A percentile compares a stretch with the other conserved stretches of the same genome.
Evolutionary conservation across 2,888 invertebrate genomes (phyloP).

Genomic region (Coelinius sp.): DNA sequence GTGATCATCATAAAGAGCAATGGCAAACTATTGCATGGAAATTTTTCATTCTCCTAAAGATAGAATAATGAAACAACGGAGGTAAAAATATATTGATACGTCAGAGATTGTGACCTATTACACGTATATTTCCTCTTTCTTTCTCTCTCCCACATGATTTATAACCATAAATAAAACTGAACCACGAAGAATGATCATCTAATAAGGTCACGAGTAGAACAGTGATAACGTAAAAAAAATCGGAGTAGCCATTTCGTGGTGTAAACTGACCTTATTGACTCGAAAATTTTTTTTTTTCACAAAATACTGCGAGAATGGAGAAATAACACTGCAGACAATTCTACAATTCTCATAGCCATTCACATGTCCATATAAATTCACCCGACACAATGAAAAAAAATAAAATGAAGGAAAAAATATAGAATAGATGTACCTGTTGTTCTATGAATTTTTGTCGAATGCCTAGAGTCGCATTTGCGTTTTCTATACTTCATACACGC

Average conservation of each 20-base stretch:
- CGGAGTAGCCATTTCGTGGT: conserved; percentile 38
- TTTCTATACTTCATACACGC: background rate
- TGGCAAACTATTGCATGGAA: background rate
- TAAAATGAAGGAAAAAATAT: background rate
- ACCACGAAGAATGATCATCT: background rate
- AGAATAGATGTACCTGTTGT: conserved; percentile 8
- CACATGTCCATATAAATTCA: no score
- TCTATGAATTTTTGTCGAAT: background rate
- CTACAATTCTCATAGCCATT: background rate
- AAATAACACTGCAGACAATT: background rate
- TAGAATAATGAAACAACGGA: background rate
- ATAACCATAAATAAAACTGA: conserved; percentile 24
- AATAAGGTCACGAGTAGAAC: conserved; percentile 3
- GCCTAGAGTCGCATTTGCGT: conserved; percentile 1
- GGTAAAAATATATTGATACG: background rate
- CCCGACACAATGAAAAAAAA: background rate
- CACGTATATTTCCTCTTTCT: background rate
- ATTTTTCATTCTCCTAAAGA: background rate
- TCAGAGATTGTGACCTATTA: background rate
- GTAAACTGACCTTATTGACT: background rate
- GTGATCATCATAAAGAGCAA: background rate
- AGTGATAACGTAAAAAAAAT: background rate
- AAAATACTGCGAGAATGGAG: no score
- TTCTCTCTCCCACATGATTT: background rate
- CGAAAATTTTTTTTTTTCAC: conserved; percentile 35